Conservation (phyloP, 2,888 invertebrate genomes). For the Ctena decussata region DNA sequence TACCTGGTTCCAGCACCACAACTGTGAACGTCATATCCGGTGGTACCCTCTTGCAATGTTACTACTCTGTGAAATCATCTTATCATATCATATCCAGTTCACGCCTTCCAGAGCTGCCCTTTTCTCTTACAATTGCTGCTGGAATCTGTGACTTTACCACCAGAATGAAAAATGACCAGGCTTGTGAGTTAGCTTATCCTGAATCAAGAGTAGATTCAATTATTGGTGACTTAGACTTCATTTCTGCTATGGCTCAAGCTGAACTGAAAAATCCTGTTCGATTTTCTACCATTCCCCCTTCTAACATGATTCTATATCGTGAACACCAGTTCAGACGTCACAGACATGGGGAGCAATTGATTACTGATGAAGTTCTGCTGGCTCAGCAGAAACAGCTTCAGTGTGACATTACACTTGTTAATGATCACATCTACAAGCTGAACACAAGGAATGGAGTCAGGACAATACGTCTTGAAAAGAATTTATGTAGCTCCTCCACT, state of each 20-base stretch:
- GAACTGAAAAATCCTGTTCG: not conserved
- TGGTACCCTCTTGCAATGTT: not conserved
- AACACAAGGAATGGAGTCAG: not conserved
- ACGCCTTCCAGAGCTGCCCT: not conserved
- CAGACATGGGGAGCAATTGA: not conserved
- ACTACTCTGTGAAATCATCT: not conserved
- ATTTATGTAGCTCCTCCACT: not conserved
- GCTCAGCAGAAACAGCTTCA: not conserved
- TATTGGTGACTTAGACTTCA: not conserved
- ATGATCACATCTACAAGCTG: not conserved
- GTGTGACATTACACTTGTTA: not conserved
- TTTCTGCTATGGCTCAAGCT: not conserved
- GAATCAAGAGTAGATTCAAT: not conserved
- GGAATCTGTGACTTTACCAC: conserved; percentile 1
- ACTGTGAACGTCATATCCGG: not conserved
- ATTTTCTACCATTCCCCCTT: not conserved
- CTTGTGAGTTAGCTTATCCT: not conserved
- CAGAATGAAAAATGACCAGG: not conserved
- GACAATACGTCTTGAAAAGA: not conserved
- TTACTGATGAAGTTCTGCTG: not conserved
- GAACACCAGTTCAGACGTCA: not conserved
- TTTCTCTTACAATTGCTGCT: not conserved
- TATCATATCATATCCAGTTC: not conserved
- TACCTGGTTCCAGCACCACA: not conserved
- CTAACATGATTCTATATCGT: not conserved